A percentile compares a stretch with the other conserved stretches of the same genome.
Conservation (phyloP, 2,113 vertebrate species). For the Oncorhynchus tshawytscha region DNA sequence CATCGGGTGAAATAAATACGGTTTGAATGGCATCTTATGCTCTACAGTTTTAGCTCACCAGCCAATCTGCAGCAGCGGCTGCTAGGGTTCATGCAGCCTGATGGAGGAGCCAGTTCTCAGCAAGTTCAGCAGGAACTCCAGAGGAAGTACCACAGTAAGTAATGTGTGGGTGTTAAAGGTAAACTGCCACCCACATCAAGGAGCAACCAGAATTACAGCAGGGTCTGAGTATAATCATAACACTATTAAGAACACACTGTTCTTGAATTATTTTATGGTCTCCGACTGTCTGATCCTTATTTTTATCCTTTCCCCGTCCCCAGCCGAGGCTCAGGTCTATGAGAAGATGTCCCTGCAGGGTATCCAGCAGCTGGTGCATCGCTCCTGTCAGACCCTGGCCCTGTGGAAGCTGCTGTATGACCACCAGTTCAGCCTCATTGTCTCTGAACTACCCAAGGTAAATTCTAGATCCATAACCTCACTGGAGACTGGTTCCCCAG, state of each 20-base stretch:
- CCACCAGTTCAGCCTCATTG: conserved; percentile 90
- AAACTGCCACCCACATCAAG: not conserved
- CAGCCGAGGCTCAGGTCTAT: conserved; percentile 89
- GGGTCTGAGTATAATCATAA: not conserved
- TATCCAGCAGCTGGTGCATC: conserved; percentile 89
- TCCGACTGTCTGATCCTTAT: not conserved
- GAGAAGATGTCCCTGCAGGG: conserved; percentile 93
- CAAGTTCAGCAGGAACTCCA: conserved; percentile 96
- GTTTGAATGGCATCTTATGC: not conserved
- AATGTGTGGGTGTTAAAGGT: not conserved
- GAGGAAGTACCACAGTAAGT: conserved; percentile 90
- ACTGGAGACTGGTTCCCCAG: not conserved
- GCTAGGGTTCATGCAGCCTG: conserved; percentile 87
- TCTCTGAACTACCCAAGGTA: conserved; percentile 94
- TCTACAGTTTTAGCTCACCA: conserved; percentile 79
- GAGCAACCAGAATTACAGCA: not conserved
- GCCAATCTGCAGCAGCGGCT: conserved; percentile 89
- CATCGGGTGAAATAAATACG: not conserved
- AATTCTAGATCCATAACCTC: not conserved
- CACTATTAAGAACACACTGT: not conserved
- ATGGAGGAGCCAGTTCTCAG: conserved; percentile 86
- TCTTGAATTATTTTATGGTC: not conserved
- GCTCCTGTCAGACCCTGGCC: conserved; percentile 89
- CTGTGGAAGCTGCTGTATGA: conserved; percentile 96
- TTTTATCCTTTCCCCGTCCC: not conserved